Evolutionary conservation across 2,113 vertebrate genomes (phyloP), one percentile per base, ranked within the genome.

Genomic region (Ictalurus punctatus): DNA sequence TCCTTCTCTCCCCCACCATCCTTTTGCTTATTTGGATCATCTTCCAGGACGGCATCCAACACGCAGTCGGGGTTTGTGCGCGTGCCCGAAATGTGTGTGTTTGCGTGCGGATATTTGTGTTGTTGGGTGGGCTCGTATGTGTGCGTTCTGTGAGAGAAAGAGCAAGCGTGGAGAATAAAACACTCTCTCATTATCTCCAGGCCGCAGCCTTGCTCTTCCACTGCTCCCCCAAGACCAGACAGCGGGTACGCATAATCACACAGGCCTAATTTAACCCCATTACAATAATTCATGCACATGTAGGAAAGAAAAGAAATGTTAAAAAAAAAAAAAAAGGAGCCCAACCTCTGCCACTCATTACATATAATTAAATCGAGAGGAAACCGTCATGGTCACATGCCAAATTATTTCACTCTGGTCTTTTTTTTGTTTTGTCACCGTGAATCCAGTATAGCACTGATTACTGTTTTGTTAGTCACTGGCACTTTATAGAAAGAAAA

Each of bases 31-130:
- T 87, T 87, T 88, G 80, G 85, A 90, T 81, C 82, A 78, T 92
- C 92, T 93, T 91, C 93, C 89, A 93, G 94, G 94, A 95, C 67
- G 71, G 52, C 56, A 85, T 94, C 93, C 94, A 95, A 92, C 44
- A 90, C 89, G 88, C 91, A 89, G 90, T 88, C 91, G 76, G 90
- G 89, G 84, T 80, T 84, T 83, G 34, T 69, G 34, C 48, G 61
- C 37, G 9, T 52, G 65, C 30, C 16, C 10, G 65, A 13, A 37
- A 54, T 34, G 9, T n/a, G 48, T 84, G 61, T 83, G 27, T 90
- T 54, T 48, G 48, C 19, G 5, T 16, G 25, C 27, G n/a, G 27
- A 8, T 86, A 76, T 82, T 86, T 84, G 34, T 90, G 52, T 84
- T 61, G n/a, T 17, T 83, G 25, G 86, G 85, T 61, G 78, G 83